A percentile compares a stretch with the other conserved stretches of the same genome.
These are phyloP conservation scores for Sebastes diaconus DNA, from an alignment of 2,797 vertebrate genomes.

Conservation along the genomic window DNA sequence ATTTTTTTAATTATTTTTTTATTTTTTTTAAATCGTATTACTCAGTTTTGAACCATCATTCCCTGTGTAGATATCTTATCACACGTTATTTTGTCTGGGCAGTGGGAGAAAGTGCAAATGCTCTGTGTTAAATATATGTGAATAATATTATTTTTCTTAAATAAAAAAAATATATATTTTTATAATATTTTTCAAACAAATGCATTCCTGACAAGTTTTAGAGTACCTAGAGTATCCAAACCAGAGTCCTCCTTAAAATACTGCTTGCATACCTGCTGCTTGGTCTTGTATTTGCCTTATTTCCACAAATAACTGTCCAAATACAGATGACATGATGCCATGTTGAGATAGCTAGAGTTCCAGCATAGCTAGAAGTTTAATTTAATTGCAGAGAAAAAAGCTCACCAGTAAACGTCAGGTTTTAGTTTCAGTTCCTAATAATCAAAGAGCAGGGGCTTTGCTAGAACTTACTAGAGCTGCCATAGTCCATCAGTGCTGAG, in stretches of 20 bases:
- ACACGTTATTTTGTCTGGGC: rapidly evolving
- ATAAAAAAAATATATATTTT: too few species aligned
- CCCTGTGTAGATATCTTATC: too few species aligned
- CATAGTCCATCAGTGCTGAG: constrained; percentile 22
- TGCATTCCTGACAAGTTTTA: not conserved
- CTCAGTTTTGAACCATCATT: too few species aligned
- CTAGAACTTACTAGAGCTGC: constrained; percentile 3
- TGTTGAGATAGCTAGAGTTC: not conserved
- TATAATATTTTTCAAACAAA: not conserved
- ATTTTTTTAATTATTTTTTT: too few species aligned
- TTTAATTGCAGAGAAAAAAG: not conserved
- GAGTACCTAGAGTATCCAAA: not conserved
- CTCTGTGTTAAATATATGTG: too few species aligned
- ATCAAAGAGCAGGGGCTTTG: not conserved
- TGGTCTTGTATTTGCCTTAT: not conserved
- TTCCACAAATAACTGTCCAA: not conserved
- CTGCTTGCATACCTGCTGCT: not conserved
- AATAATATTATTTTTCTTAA: too few species aligned
- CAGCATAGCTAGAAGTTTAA: not conserved
- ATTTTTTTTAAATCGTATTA: too few species aligned
- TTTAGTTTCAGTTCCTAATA: constrained; percentile 15
- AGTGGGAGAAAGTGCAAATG: too few species aligned
- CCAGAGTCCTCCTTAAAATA: not conserved
- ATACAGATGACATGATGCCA: not conserved
- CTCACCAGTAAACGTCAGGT: not conserved